Conservation (phyloP, 2,113 vertebrate genomes). For the Spea bombifrons region DNA sequence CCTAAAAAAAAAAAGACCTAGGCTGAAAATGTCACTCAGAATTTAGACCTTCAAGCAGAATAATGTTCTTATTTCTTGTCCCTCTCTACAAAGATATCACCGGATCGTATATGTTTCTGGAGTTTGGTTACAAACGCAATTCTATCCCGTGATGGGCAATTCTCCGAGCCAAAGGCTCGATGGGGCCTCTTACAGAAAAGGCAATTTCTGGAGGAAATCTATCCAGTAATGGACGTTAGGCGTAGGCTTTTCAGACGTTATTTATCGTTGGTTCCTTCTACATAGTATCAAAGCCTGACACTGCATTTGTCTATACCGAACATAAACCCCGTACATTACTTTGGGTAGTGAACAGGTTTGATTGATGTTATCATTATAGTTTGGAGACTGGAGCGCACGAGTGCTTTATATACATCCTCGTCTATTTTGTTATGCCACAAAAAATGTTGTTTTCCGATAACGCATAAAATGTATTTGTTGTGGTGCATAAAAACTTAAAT, state of each 20-base stretch:
- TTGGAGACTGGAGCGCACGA: neutral
- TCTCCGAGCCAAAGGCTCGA: neutral
- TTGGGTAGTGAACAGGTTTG: constrained; percentile 8
- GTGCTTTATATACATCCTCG: neutral
- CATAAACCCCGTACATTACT: neutral
- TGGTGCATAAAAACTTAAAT: no score
- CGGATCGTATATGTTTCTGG: no score
- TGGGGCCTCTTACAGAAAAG: neutral
- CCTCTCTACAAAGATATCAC: no score
- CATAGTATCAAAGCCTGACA: neutral
- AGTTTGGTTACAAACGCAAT: no score
- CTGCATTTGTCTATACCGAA: neutral
- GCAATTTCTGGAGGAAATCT: constrained; percentile 2
- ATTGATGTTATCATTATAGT: constrained; percentile 28
- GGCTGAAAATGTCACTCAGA: no score
- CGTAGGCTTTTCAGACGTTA: neutral
- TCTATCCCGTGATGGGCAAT: no score
- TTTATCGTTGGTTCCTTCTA: neutral
- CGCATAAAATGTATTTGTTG: no score
- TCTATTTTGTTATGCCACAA: constrained; percentile 12
- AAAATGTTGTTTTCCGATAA: neutral
- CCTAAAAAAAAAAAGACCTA: no score
- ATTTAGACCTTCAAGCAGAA: no score
- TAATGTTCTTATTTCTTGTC: no score
- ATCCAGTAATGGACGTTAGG: neutral